phyloP scores from a whole-genome alignment of 2,888 invertebrate genomes.

The Acrocyrtus sp. region DNA sequence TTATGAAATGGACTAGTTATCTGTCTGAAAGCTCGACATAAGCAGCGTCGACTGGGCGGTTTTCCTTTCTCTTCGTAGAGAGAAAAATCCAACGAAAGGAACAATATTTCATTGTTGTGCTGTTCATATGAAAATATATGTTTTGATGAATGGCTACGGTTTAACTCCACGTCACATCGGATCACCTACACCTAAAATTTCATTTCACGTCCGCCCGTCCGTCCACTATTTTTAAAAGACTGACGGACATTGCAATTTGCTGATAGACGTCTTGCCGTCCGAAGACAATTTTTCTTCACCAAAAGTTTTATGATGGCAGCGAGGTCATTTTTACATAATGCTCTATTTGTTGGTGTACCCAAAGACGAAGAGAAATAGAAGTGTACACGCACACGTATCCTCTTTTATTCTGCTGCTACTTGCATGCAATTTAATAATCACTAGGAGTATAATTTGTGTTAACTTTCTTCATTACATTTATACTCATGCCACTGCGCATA shows the following conservation, averaged over 20 bases:
- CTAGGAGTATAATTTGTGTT: not conserved
- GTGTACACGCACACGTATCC: not conserved
- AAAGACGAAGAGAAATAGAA: too few species aligned
- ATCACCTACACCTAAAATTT: not conserved
- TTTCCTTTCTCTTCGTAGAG: not conserved
- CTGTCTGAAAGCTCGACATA: not conserved
- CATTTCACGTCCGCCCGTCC: not conserved
- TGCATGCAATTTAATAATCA: not conserved
- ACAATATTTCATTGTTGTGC: not conserved
- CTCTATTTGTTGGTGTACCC: slow-evolving; percentile 31
- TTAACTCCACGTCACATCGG: not conserved
- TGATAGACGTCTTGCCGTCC: slow-evolving; percentile 11
- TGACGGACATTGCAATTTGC: slow-evolving; percentile 16
- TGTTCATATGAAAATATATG: not conserved
- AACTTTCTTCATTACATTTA: not conserved
- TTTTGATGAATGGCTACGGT: not conserved
- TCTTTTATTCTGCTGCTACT: not conserved
- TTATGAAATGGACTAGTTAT: slow-evolving; percentile 4
- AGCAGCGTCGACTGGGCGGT: not conserved
- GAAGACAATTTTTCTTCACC: not conserved
- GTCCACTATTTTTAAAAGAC: slow-evolving; percentile 3
- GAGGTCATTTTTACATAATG: slow-evolving; percentile 44
- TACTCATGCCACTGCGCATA: not conserved
- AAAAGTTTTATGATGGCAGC: slow-evolving; percentile 26
- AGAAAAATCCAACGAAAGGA: not conserved